A percentile compares a stretch with the other conserved stretches of the same genome.
Evolutionary conservation across 1,140 invertebrate genomes (phyloP).

Genomic region (Yoshiicerus persimilis): DNA sequence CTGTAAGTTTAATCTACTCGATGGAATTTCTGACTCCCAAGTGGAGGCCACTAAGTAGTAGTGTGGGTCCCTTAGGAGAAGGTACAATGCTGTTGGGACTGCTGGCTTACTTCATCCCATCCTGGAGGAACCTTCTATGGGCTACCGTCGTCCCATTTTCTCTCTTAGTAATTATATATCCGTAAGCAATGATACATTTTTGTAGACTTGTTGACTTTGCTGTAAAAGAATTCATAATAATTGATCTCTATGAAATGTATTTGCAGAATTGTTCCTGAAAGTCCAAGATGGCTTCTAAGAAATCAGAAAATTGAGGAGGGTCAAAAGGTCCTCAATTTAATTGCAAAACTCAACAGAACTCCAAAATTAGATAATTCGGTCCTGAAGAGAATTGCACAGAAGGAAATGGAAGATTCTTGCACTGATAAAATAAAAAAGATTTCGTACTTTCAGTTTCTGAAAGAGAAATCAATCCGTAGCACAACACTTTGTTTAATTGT

Average conservation of each 20-base stretch:
- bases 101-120: slow-evolving; percentile 38
- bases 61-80: slow-evolving; percentile 42
- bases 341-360: background rate
- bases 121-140: slow-evolving; percentile 36
- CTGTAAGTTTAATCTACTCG: slow-evolving; percentile 26
- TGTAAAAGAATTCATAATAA: too few relatives aligned
- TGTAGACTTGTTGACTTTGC: too few relatives aligned
- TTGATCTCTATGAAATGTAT: too few relatives aligned
- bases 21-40: slow-evolving; percentile 46
- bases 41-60: slow-evolving; percentile 30
- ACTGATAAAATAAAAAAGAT: background rate
- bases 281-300: slow-evolving; percentile 39
- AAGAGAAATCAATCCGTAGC: background rate
- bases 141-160: background rate
- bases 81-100: slow-evolving; percentile 36
- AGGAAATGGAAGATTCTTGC: background rate
- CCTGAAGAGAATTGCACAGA: background rate
- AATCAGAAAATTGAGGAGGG: background rate
- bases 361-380: background rate
- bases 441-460: slow-evolving; percentile 14
- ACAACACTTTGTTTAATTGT: background rate
- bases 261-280: slow-evolving; percentile 28
- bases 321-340: background rate
- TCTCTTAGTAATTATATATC: background rate
- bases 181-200: too few relatives aligned